phyloP scores from a whole-genome alignment of 2,888 invertebrate species.

The Leucoma salicis region DNA sequence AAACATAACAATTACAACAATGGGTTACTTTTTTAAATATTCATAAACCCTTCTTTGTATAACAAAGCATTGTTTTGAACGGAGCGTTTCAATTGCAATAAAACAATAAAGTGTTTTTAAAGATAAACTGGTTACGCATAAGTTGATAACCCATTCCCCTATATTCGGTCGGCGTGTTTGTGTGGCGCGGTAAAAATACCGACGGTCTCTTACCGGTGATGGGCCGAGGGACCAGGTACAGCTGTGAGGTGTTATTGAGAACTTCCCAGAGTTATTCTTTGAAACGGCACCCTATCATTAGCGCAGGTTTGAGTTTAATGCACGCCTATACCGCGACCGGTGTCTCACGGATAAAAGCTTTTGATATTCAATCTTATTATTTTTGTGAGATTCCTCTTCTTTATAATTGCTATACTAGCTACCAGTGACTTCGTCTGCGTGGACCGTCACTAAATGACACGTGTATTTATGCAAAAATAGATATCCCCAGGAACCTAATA shows the following conservation, averaged over 20 bases:
- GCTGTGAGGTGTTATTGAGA: slow-evolving; percentile 63
- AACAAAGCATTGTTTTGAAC: slow-evolving; percentile 16
- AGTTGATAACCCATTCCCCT: slow-evolving; percentile 57
- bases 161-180: slow-evolving; percentile 45
- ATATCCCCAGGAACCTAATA: too few species aligned
- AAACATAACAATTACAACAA: slow-evolving; percentile 14
- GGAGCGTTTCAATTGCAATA: slow-evolving; percentile 30
- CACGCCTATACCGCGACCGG: slow-evolving; percentile 42
- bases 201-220: slow-evolving; percentile 25
- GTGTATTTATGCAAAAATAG: too few species aligned
- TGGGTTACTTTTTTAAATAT: slow-evolving; percentile 17
- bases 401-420: too few species aligned
- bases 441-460: too few species aligned
- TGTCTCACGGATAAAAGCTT: slow-evolving; percentile 55
- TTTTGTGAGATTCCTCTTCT: too few species aligned
- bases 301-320: slow-evolving; percentile 59
- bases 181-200: slow-evolving; percentile 40
- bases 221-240: slow-evolving; percentile 34
- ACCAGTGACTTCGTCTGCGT: too few species aligned
- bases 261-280: slow-evolving; percentile 40
- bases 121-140: slow-evolving; percentile 41
- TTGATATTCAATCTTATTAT: slow-evolving; percentile 46
- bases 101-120: slow-evolving; percentile 48
- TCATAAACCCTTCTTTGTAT: slow-evolving; percentile 16
- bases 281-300: slow-evolving; percentile 67